Conservation (phyloP, 2,797 vertebrate species). For the Peromyscus aztecus region DNA sequence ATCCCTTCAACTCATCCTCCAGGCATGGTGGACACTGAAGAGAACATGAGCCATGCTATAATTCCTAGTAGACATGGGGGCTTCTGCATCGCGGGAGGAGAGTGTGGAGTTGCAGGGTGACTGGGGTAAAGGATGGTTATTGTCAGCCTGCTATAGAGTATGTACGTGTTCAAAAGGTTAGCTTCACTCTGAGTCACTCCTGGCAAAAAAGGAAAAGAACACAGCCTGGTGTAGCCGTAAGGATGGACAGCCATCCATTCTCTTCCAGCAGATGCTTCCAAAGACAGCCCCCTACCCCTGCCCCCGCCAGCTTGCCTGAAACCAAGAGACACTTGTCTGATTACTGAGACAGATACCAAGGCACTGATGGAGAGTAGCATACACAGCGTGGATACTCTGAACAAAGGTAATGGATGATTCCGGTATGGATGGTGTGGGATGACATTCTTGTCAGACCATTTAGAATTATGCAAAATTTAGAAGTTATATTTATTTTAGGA, state of each 20-base stretch:
- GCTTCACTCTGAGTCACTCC: neutral
- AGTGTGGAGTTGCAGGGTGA: neutral
- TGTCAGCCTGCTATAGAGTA: accelerated
- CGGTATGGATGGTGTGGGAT: too few relatives aligned
- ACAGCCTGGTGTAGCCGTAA: too few relatives aligned
- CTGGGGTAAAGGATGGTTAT: neutral
- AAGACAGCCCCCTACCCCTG: neutral
- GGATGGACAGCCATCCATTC: neutral
- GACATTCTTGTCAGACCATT: neutral
- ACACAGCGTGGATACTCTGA: neutral
- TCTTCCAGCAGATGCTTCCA: neutral
- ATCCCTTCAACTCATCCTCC: neutral
- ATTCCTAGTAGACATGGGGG: neutral
- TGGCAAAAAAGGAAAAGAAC: neutral
- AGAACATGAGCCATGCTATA: neutral
- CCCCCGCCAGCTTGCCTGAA: too few relatives aligned
- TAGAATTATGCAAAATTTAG: neutral
- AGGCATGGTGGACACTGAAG: neutral
- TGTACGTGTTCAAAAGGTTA: neutral
- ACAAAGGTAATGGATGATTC: neutral
- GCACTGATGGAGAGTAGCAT: too few relatives aligned
- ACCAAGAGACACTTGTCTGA: neutral
- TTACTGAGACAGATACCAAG: neutral
- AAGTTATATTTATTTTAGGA: neutral
- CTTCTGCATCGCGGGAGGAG: neutral